Conservation (phyloP, 92 coral and sea anemone genomes). For the Plumapathes pennacea region DNA sequence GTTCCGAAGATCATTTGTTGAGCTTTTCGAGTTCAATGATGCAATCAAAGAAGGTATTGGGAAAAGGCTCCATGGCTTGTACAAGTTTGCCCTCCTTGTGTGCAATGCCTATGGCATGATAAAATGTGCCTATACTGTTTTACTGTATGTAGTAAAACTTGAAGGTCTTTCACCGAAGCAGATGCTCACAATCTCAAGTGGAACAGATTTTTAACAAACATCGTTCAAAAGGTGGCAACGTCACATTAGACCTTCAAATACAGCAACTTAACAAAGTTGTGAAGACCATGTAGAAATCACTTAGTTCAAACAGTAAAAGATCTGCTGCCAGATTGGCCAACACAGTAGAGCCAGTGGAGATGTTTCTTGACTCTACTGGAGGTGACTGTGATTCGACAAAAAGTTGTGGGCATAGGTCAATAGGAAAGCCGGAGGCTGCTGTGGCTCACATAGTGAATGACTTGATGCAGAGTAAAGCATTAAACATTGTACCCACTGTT, state of each 20-base stretch:
- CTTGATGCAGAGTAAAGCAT: constrained; percentile 4
- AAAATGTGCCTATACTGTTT: constrained; percentile 39
- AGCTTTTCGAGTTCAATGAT: constrained; percentile 51
- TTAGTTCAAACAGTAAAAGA: constrained; percentile 38
- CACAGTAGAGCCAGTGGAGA: constrained; percentile 25
- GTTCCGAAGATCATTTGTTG: constrained; percentile 14
- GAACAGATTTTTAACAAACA: constrained; percentile 61
- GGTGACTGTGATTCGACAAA: constrained; percentile 23
- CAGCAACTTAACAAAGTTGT: constrained; percentile 52
- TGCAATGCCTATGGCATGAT: constrained; percentile 30
- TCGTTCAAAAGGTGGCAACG: constrained; percentile 44
- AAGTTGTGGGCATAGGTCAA: constrained; percentile 2
- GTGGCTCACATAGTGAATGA: constrained; percentile 5
- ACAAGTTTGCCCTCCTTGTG: constrained; percentile 45
- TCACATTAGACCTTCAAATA: constrained; percentile 44
- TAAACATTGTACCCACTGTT: constrained; percentile 15
- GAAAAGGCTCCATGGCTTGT: constrained; percentile 28
- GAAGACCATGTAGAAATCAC: constrained; percentile 49
- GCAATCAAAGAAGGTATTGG: constrained; percentile 68
- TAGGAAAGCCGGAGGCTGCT: constrained; percentile 1
- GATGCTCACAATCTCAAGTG: constrained; percentile 52
- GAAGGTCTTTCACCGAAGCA: constrained; percentile 24
- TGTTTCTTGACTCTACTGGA: constrained; percentile 7
- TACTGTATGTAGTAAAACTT: constrained; percentile 29
- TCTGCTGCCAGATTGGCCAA: constrained; percentile 30